Base-by-base conservation (phyloP, 2,113 vertebrate species). In the Salvelinus sp. region DNA sequence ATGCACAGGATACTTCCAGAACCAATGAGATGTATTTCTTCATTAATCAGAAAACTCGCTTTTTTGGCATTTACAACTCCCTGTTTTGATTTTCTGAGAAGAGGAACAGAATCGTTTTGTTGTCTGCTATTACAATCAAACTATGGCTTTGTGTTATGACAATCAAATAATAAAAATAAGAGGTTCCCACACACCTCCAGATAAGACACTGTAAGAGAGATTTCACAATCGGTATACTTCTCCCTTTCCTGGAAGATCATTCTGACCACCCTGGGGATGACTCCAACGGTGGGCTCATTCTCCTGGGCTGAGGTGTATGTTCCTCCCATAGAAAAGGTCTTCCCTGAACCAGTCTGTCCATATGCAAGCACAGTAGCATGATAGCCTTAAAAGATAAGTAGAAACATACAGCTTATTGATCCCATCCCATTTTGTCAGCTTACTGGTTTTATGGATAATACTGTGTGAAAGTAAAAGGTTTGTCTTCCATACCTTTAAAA, bases 311-410 rank as follows among this genome's bases (percentile, higher is more conserved):
- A 93, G 0, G 96, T 97, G 76, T 98, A 99, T 1, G 96, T 89
- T 44, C 97, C 95, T 73, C 98, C 98, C 98, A 99, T 99, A 0
- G 97, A 98, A 76, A 94, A 99, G 0, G 98, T 99, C 86, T 99
- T 99, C 25, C 98, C 97, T 25, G 98, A 99, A 1, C 98, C 96
- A 0, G 97, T 99, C 87, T 99, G 97, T 12, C 98, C 98, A 0
- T 99, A 99, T 4, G 97, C 97, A 65, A 99, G 76, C 68, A 99
- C 96, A 0, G 97, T 99, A 23, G 97, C 96, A 86, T 99, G 95
- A 72, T 98, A 98, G 2, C 97, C 97, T 99, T 27, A 0, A 20
- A 30, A 84, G 82, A 87, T 3, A 75, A 82, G 28, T 27, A 38
- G 6, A 68, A 7, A 33, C 7, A 7, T 67, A 18, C 54, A 14